Conservation (phyloP, 1,140 invertebrate species). For the Arion vulgaris region DNA sequence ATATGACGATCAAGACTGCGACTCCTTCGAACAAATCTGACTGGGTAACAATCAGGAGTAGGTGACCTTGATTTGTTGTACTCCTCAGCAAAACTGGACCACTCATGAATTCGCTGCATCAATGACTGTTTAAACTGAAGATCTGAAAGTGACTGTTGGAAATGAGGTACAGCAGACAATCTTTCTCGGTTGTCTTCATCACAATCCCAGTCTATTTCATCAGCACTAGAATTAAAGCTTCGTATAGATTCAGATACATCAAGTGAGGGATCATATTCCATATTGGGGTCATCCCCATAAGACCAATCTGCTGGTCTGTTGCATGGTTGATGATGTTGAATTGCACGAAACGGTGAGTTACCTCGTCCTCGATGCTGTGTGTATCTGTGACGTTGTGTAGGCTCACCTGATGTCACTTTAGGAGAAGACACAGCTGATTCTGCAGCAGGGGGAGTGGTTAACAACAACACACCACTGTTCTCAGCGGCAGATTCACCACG, state of each 20-base stretch:
- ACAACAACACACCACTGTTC: not conserved
- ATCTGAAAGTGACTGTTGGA: constrained; percentile 42
- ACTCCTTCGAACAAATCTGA: constrained; percentile 39
- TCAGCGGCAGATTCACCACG: not conserved
- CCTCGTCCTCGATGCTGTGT: not conserved
- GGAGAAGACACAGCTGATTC: not conserved
- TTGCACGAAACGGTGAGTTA: constrained; percentile 12
- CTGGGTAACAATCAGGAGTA: constrained; percentile 45
- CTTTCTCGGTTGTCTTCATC: constrained; percentile 37
- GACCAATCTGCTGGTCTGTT: constrained; percentile 6
- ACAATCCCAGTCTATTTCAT: constrained; percentile 47
- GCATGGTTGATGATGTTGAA: not conserved
- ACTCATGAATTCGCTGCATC: constrained; percentile 57
- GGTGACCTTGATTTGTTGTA: constrained; percentile 54
- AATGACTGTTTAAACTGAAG: constrained; percentile 53
- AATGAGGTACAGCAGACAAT: constrained; percentile 33
- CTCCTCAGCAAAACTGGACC: constrained; percentile 51
- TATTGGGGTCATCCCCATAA: not conserved
- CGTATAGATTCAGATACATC: constrained; percentile 45
- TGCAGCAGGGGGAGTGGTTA: not conserved
- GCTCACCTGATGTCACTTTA: constrained; percentile 10
- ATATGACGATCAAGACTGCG: constrained; percentile 47
- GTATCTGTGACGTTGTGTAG: constrained; percentile 23
- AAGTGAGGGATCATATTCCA: constrained; percentile 39
- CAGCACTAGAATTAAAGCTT: constrained; percentile 49